Conservation (phyloP, 1,140 invertebrate species). For the Macrocentrus cingulum region DNA sequence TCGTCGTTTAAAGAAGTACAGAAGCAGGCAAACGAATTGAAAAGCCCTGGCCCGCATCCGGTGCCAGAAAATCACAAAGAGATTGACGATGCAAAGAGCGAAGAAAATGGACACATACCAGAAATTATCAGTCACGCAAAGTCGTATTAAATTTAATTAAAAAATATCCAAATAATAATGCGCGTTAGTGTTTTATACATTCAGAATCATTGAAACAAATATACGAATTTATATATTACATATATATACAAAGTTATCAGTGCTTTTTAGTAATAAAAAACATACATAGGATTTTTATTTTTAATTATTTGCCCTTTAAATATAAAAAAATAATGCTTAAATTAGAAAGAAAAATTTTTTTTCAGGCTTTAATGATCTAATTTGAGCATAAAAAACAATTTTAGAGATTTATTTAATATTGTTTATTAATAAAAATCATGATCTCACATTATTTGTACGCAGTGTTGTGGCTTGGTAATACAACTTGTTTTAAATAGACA, state of each 20-base stretch:
- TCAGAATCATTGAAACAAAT: constrained; percentile 21
- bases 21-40: constrained; percentile 58
- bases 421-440: constrained; percentile 30
- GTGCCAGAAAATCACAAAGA: constrained; percentile 50
- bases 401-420: constrained; percentile 20
- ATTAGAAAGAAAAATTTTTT: too few relatives aligned
- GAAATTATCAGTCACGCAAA: constrained; percentile 26
- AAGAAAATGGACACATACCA: constrained; percentile 26
- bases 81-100: constrained; percentile 34
- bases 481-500: constrained; percentile 18
- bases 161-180: neutral
- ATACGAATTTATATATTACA: constrained; percentile 27
- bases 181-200: neutral
- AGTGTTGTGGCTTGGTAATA: constrained; percentile 31
- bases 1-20: constrained; percentile 68
- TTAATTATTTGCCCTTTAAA: too few relatives aligned
- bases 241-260: neutral
- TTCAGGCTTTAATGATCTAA: too few relatives aligned
- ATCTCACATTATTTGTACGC: constrained; percentile 30
- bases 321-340: too few relatives aligned
- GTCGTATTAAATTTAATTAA: constrained; percentile 20
- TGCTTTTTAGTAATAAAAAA: too few relatives aligned
- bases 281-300: neutral
- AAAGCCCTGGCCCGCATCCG: constrained; percentile 47
- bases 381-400: too few relatives aligned